Base-by-base conservation (phyloP, 2,888 invertebrate species). In the Ophonus ardosiacus region DNA sequence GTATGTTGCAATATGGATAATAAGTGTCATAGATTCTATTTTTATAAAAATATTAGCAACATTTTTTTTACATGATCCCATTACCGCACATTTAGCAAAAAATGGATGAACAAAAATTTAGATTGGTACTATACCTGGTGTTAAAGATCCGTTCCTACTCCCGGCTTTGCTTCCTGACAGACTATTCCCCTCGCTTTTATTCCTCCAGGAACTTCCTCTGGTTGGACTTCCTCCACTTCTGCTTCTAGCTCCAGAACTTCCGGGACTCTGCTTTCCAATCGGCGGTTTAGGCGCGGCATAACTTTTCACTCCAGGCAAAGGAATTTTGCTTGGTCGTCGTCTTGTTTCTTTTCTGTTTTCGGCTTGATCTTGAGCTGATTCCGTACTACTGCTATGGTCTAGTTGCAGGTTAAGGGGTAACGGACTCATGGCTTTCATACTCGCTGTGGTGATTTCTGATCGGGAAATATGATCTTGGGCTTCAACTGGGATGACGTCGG, bases 321-420 rank as follows among this genome's bases (percentile, higher is more conserved):
- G 96, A 88, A 96, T 96, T 90, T 95, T 95, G 91, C 95, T 95
- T 81, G 96, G 95, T 87, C 93, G 92, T 86, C 92, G 90, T 71
- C 92, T 91, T 0, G 56, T 24, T 13, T 15, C n/a, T 13, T 82
- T 71, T 8, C 40, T 8, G 40, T 90, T 65, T 90, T 93, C 90
- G 88, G 92, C 90, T 89, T 93, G 92, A 90, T 94, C 93, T 88
- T 94, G 93, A 71, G 94, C 93, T 85, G 94, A 94, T 90, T 95
- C 95, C 3, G 94, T 95, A 87, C 93, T 93, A 88, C 94, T 94
- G 85, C 93, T 93, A 87, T 93, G 93, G 86, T 94, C 94, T 90
- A 92, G 91, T 86, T 90, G 90, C 15, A 91, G 89, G 86, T 91
- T 92, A 89, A 92, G 88, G 87, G 92, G 91, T 86, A 93, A 90